phyloP scores from a whole-genome alignment of 2,113 vertebrate genomes.

The Pleuronectes platessa region DNA sequence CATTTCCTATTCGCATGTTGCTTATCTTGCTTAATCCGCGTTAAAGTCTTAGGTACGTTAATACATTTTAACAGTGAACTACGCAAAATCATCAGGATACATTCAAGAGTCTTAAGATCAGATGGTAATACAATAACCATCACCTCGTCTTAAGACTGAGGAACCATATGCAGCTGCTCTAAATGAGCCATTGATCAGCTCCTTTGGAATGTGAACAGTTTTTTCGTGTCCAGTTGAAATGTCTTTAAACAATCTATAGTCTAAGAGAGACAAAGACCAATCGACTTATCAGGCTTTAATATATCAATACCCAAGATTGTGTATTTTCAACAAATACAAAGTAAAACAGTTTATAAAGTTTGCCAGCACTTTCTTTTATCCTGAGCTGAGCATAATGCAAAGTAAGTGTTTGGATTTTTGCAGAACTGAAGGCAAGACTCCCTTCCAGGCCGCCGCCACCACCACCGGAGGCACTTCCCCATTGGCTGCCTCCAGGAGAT shows the following conservation, averaged over 20 bases:
- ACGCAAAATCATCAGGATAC: conserved; percentile 11
- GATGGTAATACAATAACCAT: conserved; percentile 33
- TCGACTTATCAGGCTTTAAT: conserved; percentile 50
- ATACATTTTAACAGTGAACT: conserved; percentile 22
- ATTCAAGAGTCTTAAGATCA: conserved; percentile 5
- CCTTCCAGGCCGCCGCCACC: conserved; percentile 66
- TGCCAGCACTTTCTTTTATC: conserved; percentile 69
- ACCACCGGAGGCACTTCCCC: conserved; percentile 77
- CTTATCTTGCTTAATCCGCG: conserved; percentile 19
- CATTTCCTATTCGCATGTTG: conserved; percentile 14
- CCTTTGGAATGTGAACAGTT: conserved; percentile 50
- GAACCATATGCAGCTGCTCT: conserved; percentile 30
- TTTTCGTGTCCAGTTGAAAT: conserved; percentile 46
- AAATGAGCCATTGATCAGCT: conserved; percentile 61
- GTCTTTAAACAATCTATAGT: conserved; percentile 48
- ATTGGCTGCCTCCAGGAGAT: conserved; percentile 86
- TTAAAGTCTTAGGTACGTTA: conserved; percentile 13
- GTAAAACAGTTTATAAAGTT: conserved; percentile 76
- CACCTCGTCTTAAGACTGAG: conserved; percentile 8
- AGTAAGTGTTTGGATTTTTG: conserved; percentile 76
- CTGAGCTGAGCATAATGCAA: conserved; percentile 79
- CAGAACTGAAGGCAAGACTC: conserved; percentile 63
- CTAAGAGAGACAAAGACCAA: conserved; percentile 25
- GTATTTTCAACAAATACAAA: conserved; percentile 53
- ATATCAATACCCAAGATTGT: conserved; percentile 43